These are phyloP conservation scores for Folsomia manolachei DNA, from an alignment of 2,888 invertebrate genomes.

Conservation along the genomic window DNA sequence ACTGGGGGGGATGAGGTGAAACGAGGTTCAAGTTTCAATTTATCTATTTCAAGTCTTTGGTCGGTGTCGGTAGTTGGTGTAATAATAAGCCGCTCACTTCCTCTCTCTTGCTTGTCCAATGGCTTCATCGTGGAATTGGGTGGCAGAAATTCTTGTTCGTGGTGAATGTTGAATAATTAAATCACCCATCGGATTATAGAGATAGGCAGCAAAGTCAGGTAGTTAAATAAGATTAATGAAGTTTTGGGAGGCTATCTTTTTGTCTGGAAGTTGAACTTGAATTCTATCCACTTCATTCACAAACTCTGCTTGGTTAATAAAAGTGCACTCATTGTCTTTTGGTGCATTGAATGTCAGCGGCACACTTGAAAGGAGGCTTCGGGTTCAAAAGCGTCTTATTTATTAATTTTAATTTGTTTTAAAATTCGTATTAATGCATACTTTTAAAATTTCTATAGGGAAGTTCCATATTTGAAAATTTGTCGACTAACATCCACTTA, in stretches of 20 bases:
- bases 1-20: background rate
- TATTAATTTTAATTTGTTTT: too few species aligned
- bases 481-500: too few species aligned
- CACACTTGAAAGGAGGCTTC: too few species aligned
- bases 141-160: background rate
- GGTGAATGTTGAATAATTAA: slow-evolving; percentile 4
- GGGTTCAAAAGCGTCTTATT: too few species aligned
- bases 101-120: too few species aligned
- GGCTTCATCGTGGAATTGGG: too few species aligned
- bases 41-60: background rate
- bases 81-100: too few species aligned
- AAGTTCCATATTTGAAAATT: too few species aligned
- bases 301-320: background rate
- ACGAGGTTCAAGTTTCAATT: background rate
- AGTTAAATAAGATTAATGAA: slow-evolving; percentile 10
- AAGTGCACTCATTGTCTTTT: background rate
- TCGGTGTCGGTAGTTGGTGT: too few species aligned
- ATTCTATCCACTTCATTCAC: too few species aligned
- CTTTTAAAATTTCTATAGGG: too few species aligned
- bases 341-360: background rate
- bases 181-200: background rate
- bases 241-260: background rate
- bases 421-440: too few species aligned
- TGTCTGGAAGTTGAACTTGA: background rate
- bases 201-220: slow-evolving; percentile 6